phyloP scores from a whole-genome alignment of 2,888 invertebrate species.

The Pachydiplax longipennis region DNA sequence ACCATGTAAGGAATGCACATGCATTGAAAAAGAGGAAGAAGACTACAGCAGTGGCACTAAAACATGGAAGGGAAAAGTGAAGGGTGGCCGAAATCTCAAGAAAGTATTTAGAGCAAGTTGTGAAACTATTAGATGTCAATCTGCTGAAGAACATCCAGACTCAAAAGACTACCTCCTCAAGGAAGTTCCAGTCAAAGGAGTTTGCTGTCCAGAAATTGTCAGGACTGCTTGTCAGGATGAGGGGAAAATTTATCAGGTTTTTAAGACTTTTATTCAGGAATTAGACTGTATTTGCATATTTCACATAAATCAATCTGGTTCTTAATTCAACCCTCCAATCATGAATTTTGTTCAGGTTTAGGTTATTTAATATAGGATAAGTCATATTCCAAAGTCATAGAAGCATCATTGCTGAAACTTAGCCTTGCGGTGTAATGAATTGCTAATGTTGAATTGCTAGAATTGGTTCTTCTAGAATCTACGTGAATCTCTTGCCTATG shows the following conservation, averaged over 20 bases:
- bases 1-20: slow-evolving; percentile 72
- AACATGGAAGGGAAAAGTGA: neutral
- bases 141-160: slow-evolving; percentile 59
- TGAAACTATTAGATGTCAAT: slow-evolving; percentile 63
- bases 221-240: slow-evolving; percentile 67
- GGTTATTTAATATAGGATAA: too few relatives aligned
- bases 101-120: slow-evolving; percentile 59
- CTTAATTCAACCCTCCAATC: too few relatives aligned
- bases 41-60: slow-evolving; percentile 53
- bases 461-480: too few relatives aligned
- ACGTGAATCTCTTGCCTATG: too few relatives aligned
- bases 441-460: too few relatives aligned
- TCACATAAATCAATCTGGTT: too few relatives aligned
- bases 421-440: too few relatives aligned
- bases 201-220: slow-evolving; percentile 70
- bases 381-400: too few relatives aligned
- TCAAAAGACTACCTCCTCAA: slow-evolving; percentile 66
- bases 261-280: neutral
- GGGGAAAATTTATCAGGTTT: slow-evolving; percentile 55
- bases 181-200: slow-evolving; percentile 63
- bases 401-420: too few relatives aligned
- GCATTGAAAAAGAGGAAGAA: slow-evolving; percentile 57
- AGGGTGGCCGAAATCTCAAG: neutral
- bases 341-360: too few relatives aligned
- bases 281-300: neutral